phyloP scores from a whole-genome alignment of 2,797 vertebrate species.

The Fratercula arctica region DNA sequence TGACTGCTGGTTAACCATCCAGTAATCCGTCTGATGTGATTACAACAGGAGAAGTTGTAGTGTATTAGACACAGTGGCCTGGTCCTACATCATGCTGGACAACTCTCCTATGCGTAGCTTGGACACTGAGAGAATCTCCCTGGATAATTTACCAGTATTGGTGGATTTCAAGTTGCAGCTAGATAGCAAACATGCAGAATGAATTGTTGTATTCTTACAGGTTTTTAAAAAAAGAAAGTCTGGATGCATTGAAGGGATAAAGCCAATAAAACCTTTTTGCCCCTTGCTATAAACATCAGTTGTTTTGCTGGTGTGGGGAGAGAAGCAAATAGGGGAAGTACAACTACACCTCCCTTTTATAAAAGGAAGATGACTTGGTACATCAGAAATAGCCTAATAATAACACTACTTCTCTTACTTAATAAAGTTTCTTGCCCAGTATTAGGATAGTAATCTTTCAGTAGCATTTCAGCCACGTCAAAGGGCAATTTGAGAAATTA shows the following conservation, averaged over 20 bases:
- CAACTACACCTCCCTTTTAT: background rate
- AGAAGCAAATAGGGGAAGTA: background rate
- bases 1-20: background rate
- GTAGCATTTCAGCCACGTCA: slow-evolving; percentile 32
- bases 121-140: background rate
- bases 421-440: background rate
- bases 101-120: background rate
- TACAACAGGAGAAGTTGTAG: background rate
- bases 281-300: background rate
- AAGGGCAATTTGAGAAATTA: slow-evolving; percentile 35
- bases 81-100: background rate
- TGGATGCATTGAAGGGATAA: background rate
- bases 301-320: background rate
- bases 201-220: background rate
- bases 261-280: background rate
- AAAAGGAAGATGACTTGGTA: background rate
- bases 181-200: background rate
- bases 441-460: slow-evolving; percentile 3
- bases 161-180: background rate
- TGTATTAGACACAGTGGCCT: background rate
- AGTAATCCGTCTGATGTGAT: background rate
- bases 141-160: background rate
- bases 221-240: background rate
- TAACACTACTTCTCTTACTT: background rate
- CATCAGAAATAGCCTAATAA: background rate